These are phyloP conservation scores for Cyprinodon tularosa DNA, from an alignment of 2,113 vertebrate species.

Conservation along the genomic window DNA sequence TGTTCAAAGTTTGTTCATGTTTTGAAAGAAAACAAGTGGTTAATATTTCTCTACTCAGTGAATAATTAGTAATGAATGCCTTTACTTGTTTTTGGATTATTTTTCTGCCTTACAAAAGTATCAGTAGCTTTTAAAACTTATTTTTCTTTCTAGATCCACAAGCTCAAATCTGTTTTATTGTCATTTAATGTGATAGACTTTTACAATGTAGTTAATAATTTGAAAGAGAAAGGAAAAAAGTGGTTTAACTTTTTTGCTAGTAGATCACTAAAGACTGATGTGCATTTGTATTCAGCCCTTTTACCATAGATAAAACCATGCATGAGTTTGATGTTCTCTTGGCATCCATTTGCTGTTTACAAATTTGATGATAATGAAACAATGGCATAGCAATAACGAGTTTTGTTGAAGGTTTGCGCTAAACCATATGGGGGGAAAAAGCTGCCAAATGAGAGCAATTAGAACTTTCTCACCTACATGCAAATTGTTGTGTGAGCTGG, in stretches of 20 bases:
- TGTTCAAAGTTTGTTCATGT: conserved; percentile 77
- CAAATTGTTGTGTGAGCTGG: not conserved
- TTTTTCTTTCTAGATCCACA: not conserved
- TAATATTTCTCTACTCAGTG: conserved; percentile 64
- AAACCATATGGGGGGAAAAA: not conserved
- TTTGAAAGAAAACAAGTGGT: conserved; percentile 74
- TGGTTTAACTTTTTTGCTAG: no score
- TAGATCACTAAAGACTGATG: not conserved
- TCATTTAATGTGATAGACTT: not conserved
- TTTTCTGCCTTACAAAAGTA: not conserved
- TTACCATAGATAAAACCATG: not conserved
- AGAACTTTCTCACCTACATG: not conserved
- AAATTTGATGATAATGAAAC: not conserved
- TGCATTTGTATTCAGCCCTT: not conserved
- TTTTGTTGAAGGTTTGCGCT: not conserved
- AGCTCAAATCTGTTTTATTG: not conserved
- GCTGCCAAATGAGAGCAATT: not conserved
- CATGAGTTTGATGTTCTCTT: not conserved
- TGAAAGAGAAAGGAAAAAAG: not conserved
- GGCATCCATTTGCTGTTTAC: not conserved
- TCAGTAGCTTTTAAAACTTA: not conserved
- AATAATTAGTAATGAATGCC: conserved; percentile 35
- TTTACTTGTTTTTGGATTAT: not conserved
- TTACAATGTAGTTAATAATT: not conserved
- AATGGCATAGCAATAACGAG: not conserved